Conservation (phyloP, 1,140 invertebrate genomes). For the Acromyrmex echinatior region DNA sequence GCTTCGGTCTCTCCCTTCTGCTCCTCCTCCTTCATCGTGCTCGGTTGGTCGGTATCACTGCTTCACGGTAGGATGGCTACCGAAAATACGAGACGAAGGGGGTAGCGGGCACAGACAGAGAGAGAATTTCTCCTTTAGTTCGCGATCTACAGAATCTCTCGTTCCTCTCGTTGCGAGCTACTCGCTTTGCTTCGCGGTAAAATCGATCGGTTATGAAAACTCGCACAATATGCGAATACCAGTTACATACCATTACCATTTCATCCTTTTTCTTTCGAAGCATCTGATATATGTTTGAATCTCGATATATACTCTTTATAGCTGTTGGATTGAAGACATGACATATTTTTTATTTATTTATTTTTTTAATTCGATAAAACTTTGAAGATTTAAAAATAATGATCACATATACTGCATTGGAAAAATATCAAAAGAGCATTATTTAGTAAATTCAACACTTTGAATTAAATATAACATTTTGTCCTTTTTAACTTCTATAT, state of each 20-base stretch:
- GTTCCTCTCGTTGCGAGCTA: constrained; percentile 37
- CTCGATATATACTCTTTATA: not conserved
- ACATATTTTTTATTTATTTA: not conserved
- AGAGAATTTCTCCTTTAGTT: constrained; percentile 60
- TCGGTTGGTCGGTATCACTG: constrained; percentile 75
- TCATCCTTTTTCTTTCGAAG: not conserved
- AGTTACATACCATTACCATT: constrained; percentile 34
- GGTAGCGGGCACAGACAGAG: constrained; percentile 59
- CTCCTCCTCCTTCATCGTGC: constrained; percentile 51
- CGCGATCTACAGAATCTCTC: constrained; percentile 62
- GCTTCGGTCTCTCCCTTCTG: constrained; percentile 20
- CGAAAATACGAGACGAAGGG: constrained; percentile 75
- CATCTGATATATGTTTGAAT: not conserved
- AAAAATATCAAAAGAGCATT: too few species aligned
- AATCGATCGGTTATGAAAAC: constrained; percentile 74
- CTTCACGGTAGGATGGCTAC: constrained; percentile 76
- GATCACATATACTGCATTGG: not conserved
- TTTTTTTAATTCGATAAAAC: not conserved
- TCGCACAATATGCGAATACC: constrained; percentile 53
- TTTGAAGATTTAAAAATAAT: not conserved
- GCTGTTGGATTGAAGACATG: not conserved
- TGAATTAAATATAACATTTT: too few species aligned
- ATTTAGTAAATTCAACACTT: too few species aligned
- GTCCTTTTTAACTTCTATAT: too few species aligned
- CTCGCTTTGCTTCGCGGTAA: constrained; percentile 46